These are phyloP conservation scores for Semibalanus balanoides DNA, from an alignment of 1,140 invertebrate species.

Conservation along the genomic window DNA sequence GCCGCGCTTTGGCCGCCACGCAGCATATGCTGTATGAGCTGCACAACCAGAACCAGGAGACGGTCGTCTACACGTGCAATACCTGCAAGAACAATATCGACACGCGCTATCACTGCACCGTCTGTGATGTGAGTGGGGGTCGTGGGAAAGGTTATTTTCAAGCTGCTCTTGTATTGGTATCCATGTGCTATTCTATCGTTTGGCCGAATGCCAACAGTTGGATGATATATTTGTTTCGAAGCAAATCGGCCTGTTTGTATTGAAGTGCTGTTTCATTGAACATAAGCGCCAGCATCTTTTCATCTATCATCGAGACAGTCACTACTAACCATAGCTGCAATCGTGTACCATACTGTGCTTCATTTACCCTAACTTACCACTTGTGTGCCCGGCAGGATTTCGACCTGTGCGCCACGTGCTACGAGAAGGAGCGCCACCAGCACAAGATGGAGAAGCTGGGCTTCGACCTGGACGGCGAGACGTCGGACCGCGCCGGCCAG, in stretches of 20 bases:
- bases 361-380: too few species aligned
- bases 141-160: too few species aligned
- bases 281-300: too few species aligned
- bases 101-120: conserved; percentile 90
- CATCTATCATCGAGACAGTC: too few species aligned
- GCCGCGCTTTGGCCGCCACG: conserved; percentile 89
- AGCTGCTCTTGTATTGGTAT: too few species aligned
- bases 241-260: too few species aligned
- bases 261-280: neutral
- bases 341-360: too few species aligned
- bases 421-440: conserved; percentile 84
- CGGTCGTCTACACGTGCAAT: conserved; percentile 98
- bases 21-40: conserved; percentile 96
- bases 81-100: conserved; percentile 90
- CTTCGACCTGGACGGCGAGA: conserved; percentile 78
- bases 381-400: conserved; percentile 52
- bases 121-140: conserved; percentile 50
- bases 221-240: too few species aligned
- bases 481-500: conserved; percentile 49
- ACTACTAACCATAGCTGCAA: too few species aligned
- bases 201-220: too few species aligned
- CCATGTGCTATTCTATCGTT: too few species aligned
- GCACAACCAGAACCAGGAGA: conserved; percentile 94
- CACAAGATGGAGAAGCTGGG: conserved; percentile 97
- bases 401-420: conserved; percentile 90